A percentile compares a stretch with the other conserved stretches of the same genome.
These are phyloP conservation scores for Hyalella azteca DNA, from an alignment of 2,888 invertebrate species.

Conservation along the genomic window DNA sequence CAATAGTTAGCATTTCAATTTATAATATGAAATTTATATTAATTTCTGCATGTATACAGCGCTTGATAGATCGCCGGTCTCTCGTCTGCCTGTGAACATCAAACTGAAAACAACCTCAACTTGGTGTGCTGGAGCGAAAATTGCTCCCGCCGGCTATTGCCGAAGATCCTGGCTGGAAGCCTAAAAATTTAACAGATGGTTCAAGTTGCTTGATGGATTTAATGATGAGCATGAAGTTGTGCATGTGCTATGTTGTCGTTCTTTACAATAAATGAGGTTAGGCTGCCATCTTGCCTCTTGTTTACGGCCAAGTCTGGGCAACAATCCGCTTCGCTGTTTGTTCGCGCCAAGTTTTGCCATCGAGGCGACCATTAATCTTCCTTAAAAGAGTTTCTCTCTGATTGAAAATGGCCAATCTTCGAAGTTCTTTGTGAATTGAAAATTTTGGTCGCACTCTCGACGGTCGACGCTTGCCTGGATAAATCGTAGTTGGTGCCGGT, in stretches of 20 bases:
- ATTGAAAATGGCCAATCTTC: conserved; percentile 18
- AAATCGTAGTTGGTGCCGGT: background rate
- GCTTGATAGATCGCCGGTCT: no score
- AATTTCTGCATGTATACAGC: no score
- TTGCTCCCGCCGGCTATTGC: background rate
- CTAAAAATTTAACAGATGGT: conserved; percentile 1
- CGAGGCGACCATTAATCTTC: conserved; percentile 17
- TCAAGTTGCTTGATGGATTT: background rate
- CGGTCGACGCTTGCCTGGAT: background rate
- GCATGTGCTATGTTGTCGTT: background rate
- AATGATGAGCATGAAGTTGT: background rate
- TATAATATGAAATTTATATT: no score
- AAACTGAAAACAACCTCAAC: no score
- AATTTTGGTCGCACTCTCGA: conserved; percentile 6
- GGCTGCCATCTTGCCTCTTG: background rate
- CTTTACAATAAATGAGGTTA: background rate
- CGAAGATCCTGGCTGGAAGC: background rate
- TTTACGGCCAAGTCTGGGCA: conserved; percentile 6
- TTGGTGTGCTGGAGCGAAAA: no score
- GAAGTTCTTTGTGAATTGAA: conserved; percentile 8
- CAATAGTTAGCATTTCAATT: no score
- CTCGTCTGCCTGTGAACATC: no score
- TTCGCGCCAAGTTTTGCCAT: conserved; percentile 20
- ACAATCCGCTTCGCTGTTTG: conserved; percentile 17
- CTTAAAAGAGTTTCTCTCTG: conserved; percentile 14